These are phyloP conservation scores for Arnoldichthys spilopterus DNA, from an alignment of 2,797 vertebrate species.

Conservation along the genomic window DNA sequence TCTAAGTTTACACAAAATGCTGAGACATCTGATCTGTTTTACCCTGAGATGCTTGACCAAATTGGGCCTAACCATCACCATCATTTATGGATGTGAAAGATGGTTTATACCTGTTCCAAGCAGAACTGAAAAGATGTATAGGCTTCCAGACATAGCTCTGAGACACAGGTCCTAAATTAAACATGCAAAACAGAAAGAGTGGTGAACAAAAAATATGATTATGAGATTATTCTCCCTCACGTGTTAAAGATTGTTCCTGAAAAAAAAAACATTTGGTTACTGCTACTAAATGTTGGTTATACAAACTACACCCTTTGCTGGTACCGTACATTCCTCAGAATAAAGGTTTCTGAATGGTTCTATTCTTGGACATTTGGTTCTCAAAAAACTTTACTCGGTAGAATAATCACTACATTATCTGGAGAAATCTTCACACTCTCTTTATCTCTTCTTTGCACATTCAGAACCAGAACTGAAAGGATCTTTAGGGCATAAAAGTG, in stretches of 20 bases:
- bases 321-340: background rate
- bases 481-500: too few relatives aligned
- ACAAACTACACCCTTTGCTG: background rate
- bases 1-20: too few relatives aligned
- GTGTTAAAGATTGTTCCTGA: background rate
- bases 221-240: background rate
- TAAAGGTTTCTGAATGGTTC: background rate
- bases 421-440: too few relatives aligned
- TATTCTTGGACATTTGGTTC: too few relatives aligned
- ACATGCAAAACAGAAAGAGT: background rate
- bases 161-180: background rate
- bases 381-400: too few relatives aligned
- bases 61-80: background rate
- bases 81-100: background rate
- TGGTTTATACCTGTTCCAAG: conserved; percentile 63
- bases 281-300: background rate
- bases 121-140: conserved; percentile 53
- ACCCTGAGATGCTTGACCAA: too few relatives aligned
- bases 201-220: background rate
- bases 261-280: background rate
- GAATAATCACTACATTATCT: too few relatives aligned
- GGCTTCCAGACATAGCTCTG: conserved; percentile 51
- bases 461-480: too few relatives aligned
- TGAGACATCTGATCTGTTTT: too few relatives aligned
- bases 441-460: too few relatives aligned